A percentile compares a stretch with the other conserved stretches of the same genome.
Evolutionary conservation across 2,888 invertebrate genomes (phyloP).

Genomic region (Himalopsyche kuldschensis): DNA sequence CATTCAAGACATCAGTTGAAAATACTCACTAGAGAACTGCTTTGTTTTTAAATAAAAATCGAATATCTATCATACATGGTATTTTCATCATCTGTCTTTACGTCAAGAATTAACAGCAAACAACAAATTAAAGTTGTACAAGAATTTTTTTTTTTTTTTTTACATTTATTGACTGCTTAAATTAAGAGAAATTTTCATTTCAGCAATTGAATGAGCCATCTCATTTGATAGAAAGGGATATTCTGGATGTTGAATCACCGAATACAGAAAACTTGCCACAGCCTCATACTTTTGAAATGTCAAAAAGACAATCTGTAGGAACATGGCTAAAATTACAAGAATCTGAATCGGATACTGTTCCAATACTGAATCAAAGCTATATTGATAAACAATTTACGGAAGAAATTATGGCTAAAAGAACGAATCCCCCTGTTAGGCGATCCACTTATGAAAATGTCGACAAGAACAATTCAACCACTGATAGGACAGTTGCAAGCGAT

Average conservation of each 20-base stretch:
- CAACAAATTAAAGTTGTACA: too few relatives aligned
- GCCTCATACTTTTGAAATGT: neutral
- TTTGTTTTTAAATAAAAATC: too few relatives aligned
- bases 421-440: constrained; percentile 36
- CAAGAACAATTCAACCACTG: neutral
- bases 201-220: neutral
- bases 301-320: constrained; percentile 25
- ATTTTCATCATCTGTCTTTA: too few relatives aligned
- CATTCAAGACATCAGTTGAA: too few relatives aligned
- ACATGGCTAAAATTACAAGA: constrained; percentile 19
- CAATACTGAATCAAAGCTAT: constrained; percentile 29
- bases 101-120: too few relatives aligned
- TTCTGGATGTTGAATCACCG: neutral
- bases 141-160: too few relatives aligned
- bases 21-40: too few relatives aligned
- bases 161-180: neutral
- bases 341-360: neutral
- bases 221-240: neutral
- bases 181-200: neutral
- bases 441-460: constrained; percentile 17
- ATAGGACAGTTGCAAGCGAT: neutral
- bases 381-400: constrained; percentile 29
- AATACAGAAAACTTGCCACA: neutral
- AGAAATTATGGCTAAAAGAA: constrained; percentile 36
- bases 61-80: too few relatives aligned